Conservation (phyloP, 2,888 invertebrate species). For the Platycheirus albimanus region DNA sequence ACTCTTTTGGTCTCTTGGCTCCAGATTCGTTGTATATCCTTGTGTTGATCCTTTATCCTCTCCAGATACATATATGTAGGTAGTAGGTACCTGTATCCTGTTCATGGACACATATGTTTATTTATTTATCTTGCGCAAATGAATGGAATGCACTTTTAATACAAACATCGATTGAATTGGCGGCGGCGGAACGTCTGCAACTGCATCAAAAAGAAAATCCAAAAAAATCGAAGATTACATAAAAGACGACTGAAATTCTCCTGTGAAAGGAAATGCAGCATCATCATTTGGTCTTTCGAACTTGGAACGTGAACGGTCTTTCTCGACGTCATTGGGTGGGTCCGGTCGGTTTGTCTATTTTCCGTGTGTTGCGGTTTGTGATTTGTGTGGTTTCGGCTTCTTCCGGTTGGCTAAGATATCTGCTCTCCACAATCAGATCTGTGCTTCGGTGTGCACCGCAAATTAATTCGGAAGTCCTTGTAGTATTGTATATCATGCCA, state of each 20-base stretch:
- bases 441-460: conserved; percentile 33
- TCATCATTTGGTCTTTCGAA: conserved; percentile 4
- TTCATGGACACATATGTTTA: conserved; percentile 26
- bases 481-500: too few relatives aligned
- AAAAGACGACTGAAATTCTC: conserved; percentile 24
- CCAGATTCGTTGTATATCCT: neutral
- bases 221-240: conserved; percentile 61
- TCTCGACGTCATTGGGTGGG: too few relatives aligned
- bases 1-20: conserved; percentile 19
- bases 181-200: conserved; percentile 37
- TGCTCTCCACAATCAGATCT: conserved; percentile 40
- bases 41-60: neutral
- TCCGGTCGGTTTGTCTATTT: too few relatives aligned
- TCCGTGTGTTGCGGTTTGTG: neutral
- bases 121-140: conserved; percentile 20
- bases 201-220: conserved; percentile 31
- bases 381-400: conserved; percentile 23
- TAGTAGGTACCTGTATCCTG: too few relatives aligned
- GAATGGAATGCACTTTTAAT: conserved; percentile 40
- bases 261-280: conserved; percentile 18
- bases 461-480: conserved; percentile 51
- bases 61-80: too few relatives aligned
- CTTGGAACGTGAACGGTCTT: too few relatives aligned
- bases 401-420: conserved; percentile 17
- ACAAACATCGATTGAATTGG: conserved; percentile 57